Evolutionary conservation across 2,797 vertebrate genomes (phyloP).

Genomic region (Acestrorhynchus altus): DNA sequence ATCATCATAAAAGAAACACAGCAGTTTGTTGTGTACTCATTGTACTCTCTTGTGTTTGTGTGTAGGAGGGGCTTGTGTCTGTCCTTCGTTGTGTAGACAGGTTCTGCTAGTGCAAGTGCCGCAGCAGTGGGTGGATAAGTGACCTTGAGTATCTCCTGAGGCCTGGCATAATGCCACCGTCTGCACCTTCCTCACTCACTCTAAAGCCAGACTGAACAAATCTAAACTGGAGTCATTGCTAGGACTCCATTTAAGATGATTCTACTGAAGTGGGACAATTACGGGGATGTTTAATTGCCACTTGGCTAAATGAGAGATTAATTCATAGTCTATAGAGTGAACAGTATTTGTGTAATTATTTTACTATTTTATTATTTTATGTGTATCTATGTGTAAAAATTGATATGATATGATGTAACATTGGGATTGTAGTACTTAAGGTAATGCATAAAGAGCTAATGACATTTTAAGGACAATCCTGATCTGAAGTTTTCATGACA

Average conservation of each 20-base stretch:
- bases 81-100: slow-evolving; percentile 22
- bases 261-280: neutral
- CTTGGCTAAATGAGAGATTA: neutral
- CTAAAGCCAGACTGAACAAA: slow-evolving; percentile 1
- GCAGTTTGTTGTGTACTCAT: slow-evolving; percentile 17
- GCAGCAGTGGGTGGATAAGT: slow-evolving; percentile 66
- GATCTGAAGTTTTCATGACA: neutral
- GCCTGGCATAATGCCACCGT: slow-evolving; percentile 71
- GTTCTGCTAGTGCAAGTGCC: slow-evolving; percentile 28
- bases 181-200: slow-evolving; percentile 35
- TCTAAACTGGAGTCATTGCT: neutral
- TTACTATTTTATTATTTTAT: no score
- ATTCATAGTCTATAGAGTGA: neutral
- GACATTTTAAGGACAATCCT: neutral
- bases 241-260: neutral
- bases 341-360: neutral
- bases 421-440: neutral
- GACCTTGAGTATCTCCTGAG: slow-evolving; percentile 72
- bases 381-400: no score
- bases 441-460: neutral
- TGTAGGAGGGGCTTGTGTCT: slow-evolving; percentile 30
- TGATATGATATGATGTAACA: no score
- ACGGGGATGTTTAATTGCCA: neutral
- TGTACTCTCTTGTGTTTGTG: slow-evolving; percentile 44
- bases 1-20: neutral